Evolutionary conservation across 2,797 vertebrate species (phyloP), one percentile per base, ranked within the genome.

Genomic region (Cetoscarus ocellatus): DNA sequence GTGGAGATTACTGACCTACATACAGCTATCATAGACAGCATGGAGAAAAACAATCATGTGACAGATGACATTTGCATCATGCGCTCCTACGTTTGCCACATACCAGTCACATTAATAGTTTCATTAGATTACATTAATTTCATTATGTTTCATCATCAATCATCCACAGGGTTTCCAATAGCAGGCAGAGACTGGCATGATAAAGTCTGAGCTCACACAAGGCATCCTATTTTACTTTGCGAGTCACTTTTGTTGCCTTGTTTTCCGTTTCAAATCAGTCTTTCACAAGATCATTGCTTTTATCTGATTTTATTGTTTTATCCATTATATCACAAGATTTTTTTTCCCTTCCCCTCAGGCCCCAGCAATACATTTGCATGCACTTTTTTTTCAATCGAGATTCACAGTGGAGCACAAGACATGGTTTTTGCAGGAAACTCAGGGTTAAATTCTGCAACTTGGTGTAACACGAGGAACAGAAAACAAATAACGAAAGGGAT

Each of bases 41-140:
- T 77, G n/a, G 13, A 63, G 18, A 70, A 73, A 72, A 63, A 7
- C 45, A 71, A 86, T 79, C 88, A 91, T 89, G 83, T 89, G 87
- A 86, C 84, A 72, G 49, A 58, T 87, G 63, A 80, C 68, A 80
- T 90, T 86, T 82, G 59, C 47, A 79, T 92, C 89, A 90, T 88
- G 86, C 87, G 90, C 62, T 78, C 53, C 35, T 80, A 56, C 48
- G 64, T 85, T 82, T 84, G 19, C 40, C 49, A 76, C 75, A 86
- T 77, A 48, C 67, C 61, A 61, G 38, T 70, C 35, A 53, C 67
- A 86, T 86, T 58, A 78, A 67, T 78, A 61, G 64, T 82, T 88
- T 68, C 62, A 89, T 92, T 91, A 76, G 48, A 83, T 90, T 87
- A 80, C 49, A 83, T 74, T 73, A 53, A 91, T 86, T 72, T 40